Evolutionary conservation across 1,140 invertebrate species (phyloP).

Genomic region (Ladona fulva): DNA sequence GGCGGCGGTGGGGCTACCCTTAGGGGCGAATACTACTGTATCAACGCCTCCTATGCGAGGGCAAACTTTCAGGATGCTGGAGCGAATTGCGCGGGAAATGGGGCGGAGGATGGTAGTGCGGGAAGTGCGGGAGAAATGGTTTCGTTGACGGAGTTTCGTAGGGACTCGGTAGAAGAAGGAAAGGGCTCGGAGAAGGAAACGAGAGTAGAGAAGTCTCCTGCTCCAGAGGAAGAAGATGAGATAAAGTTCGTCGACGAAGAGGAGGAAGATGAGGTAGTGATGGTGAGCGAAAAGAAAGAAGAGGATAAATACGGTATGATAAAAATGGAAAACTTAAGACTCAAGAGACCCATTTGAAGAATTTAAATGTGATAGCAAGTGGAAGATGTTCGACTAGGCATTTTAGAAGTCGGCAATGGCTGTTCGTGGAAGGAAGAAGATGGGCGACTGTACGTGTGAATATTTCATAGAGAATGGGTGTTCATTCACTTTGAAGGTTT

Average conservation of each 20-base stretch:
- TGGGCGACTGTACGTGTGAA: no score
- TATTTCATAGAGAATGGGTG: no score
- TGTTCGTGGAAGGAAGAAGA: no score
- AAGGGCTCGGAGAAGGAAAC: constrained; percentile 31
- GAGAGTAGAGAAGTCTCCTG: constrained; percentile 31
- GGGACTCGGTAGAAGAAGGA: constrained; percentile 18
- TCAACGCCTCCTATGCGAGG: not conserved
- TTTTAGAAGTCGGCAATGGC: no score
- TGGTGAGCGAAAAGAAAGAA: not conserved
- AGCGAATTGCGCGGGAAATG: not conserved
- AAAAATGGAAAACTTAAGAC: not conserved
- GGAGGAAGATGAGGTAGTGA: constrained; percentile 30
- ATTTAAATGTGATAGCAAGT: no score
- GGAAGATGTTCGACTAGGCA: no score
- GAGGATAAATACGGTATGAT: not conserved
- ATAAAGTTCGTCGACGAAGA: constrained; percentile 41
- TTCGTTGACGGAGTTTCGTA: constrained; percentile 29
- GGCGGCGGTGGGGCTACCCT: not conserved
- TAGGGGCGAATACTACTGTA: not conserved
- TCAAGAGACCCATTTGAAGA: not conserved
- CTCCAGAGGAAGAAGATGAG: constrained; percentile 32
- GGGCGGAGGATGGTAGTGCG: constrained; percentile 25
- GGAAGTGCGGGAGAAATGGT: constrained; percentile 32
- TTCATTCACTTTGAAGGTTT: no score
- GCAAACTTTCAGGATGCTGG: not conserved